Percentiles rank a stretch among this genome's conserved stretches.
Evolutionary conservation across 2,797 vertebrate species (phyloP).

Genomic region (Myiothlypis chrysogaster): DNA sequence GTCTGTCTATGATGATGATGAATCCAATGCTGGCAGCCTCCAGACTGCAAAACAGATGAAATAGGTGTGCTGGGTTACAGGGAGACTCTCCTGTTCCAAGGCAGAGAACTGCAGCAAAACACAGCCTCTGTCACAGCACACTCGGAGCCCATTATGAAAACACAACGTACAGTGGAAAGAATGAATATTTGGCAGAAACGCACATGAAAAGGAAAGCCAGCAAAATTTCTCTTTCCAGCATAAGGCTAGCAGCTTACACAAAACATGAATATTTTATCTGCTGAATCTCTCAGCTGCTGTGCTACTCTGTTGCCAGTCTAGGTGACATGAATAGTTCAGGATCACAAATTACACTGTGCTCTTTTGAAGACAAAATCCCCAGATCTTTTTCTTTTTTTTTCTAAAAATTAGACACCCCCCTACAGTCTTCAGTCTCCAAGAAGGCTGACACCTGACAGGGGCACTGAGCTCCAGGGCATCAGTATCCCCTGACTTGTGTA

Average conservation of each 20-base stretch:
- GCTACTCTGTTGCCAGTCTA: background rate
- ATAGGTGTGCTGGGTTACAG: conserved; percentile 21
- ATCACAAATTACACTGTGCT: background rate
- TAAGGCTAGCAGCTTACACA: conserved; percentile 11
- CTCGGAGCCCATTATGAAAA: background rate
- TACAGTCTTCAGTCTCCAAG: background rate
- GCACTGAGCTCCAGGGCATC: background rate
- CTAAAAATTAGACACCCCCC: background rate
- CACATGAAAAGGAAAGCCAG: background rate
- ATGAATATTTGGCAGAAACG: background rate
- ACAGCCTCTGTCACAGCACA: background rate
- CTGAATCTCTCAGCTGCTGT: background rate
- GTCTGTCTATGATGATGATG: conserved; percentile 91
- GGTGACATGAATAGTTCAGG: background rate
- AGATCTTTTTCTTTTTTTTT: background rate
- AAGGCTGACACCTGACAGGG: background rate
- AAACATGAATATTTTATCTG: conserved; percentile 4
- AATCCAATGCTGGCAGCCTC: conserved; percentile 95
- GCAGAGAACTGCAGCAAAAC: background rate
- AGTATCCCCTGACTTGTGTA: background rate
- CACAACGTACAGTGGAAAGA: background rate
- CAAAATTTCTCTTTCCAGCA: background rate
- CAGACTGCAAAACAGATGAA: conserved; percentile 78
- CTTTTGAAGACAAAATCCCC: background rate
- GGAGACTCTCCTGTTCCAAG: background rate